Evolutionary conservation across 2,797 vertebrate genomes (phyloP), one percentile per base, ranked within the genome.

Genomic region (Coilia nasus): DNA sequence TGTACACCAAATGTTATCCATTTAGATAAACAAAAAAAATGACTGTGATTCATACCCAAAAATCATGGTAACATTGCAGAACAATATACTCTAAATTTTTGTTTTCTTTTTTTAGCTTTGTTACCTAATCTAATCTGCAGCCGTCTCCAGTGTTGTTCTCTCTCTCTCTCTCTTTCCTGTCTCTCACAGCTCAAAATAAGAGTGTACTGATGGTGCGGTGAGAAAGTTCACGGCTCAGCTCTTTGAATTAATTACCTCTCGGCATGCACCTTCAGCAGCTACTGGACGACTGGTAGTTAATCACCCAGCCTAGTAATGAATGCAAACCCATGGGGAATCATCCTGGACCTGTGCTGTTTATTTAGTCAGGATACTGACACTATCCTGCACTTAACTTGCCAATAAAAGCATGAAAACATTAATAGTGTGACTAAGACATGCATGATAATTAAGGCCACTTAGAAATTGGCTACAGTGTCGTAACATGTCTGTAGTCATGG

Each of bases 211-310:
- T 83, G 67, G 47, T 54, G 56, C 28, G 57, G 83, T 56, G 83
- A 81, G 62, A 59, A 81, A 89, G 85, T 81, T 90, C 83, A 83
- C 81, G 87, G 67, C 59, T n/a, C 41, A 81, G 85, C 62, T 17
- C 83, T 81, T 85, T 41, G 54, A 85, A 90, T 88, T 84, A 85
- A 89, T 90, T 62, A 25, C 80, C 82, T 85, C 84, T 78, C 54
- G 31, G 28, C 81, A 81, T 59, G 62, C 71, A 81, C 41, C 84
- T 47, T 81, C 84, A 81, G 64, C 82, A 47, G 85, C 85, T 87
- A 89, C 86, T 81, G 87, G 60, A 84, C 50, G 83, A 67, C 62
- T 85, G 84, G 81, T 83, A 87, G 89, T 88, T 87, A 87, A 88
- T 90, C 88, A 89, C 82, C 17, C 81, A 84, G 83, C 81, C 47